A percentile compares a stretch with the other conserved stretches of the same genome.
Evolutionary conservation across 2,113 vertebrate species (phyloP).

Genomic region (Lipophrys pholis): DNA sequence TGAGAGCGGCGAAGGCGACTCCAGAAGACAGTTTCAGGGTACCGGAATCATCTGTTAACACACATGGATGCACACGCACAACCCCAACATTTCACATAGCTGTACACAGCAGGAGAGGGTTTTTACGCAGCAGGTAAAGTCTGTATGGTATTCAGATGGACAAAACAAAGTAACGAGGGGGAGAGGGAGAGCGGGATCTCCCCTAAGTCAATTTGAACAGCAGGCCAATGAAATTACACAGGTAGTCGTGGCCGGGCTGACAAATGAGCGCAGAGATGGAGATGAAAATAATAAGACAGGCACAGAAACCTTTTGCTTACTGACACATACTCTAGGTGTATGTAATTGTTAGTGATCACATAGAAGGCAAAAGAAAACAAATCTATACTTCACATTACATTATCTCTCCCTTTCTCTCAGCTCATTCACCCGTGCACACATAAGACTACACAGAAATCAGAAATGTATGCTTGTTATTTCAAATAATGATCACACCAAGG

Average conservation of each 20-base stretch:
- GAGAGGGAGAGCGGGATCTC: conserved; percentile 65
- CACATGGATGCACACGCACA: conserved; percentile 13
- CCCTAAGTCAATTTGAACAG: conserved; percentile 82
- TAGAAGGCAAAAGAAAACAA: conserved; percentile 14
- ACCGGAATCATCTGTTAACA: conserved; percentile 41
- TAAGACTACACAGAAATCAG: not conserved
- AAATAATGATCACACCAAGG: conserved; percentile 23
- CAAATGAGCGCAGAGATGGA: conserved; percentile 75
- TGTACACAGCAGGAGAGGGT: conserved; percentile 56
- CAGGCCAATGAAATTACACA: conserved; percentile 80
- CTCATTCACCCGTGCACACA: conserved; percentile 23
- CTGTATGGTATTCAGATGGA: conserved; percentile 75
- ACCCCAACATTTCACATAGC: conserved; percentile 47
- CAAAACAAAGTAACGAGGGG: conserved; percentile 49
- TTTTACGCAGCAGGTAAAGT: conserved; percentile 70
- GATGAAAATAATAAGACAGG: conserved; percentile 74
- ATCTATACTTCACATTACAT: conserved; percentile 46
- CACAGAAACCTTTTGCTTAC: conserved; percentile 49
- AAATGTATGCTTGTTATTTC: conserved; percentile 14
- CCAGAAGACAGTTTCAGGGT: conserved; percentile 48
- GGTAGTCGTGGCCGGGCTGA: conserved; percentile 70
- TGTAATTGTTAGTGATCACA: conserved; percentile 23
- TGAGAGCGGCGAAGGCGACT: conserved; percentile 59
- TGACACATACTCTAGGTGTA: conserved; percentile 30
- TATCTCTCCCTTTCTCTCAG: conserved; percentile 17